Evolutionary conservation across 2,888 invertebrate genomes (phyloP).

Genomic region (Tubulanus polymorphus): DNA sequence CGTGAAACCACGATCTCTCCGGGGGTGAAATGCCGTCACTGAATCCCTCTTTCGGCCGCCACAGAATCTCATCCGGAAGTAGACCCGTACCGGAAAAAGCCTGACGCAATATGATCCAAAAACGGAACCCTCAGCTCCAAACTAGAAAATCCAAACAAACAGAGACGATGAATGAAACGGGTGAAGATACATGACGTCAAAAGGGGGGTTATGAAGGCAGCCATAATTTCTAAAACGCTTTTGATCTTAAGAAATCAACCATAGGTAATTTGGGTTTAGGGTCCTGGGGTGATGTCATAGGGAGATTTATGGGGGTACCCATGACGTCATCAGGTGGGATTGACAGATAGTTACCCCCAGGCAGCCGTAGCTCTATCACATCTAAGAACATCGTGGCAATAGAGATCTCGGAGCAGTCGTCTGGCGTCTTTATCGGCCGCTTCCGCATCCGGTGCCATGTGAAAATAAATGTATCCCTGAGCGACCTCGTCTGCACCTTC

Average conservation of each 20-base stretch:
- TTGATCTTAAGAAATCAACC: too few species aligned
- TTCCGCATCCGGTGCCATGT: constrained; percentile 72
- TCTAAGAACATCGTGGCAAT: constrained; percentile 25
- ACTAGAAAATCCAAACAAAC: too few species aligned
- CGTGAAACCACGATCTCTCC: constrained; percentile 17
- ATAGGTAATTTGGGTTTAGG: too few species aligned
- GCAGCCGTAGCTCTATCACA: constrained; percentile 24
- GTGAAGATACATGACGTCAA: too few species aligned
- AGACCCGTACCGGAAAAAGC: constrained; percentile 71
- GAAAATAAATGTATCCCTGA: constrained; percentile 87
- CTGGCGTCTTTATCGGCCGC: constrained; percentile 72
- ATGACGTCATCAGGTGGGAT: too few species aligned
- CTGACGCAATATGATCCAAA: constrained; percentile 70
- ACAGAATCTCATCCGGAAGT: constrained; percentile 76
- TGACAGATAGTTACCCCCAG: not conserved
- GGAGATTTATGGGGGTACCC: too few species aligned
- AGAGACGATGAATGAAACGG: too few species aligned
- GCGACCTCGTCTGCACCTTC: constrained; percentile 90
- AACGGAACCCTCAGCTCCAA: constrained; percentile 70
- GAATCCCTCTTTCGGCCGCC: constrained; percentile 78
- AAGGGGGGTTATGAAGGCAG: too few species aligned
- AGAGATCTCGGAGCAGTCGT: constrained; percentile 64
- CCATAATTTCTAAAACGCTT: too few species aligned
- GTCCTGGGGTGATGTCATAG: too few species aligned
- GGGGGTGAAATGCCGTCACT: constrained; percentile 47